Percentiles rank a stretch among this genome's conserved stretches.
Evolutionary conservation across 2,888 invertebrate genomes (phyloP).

Genomic region (Epinotia brunnichana): DNA sequence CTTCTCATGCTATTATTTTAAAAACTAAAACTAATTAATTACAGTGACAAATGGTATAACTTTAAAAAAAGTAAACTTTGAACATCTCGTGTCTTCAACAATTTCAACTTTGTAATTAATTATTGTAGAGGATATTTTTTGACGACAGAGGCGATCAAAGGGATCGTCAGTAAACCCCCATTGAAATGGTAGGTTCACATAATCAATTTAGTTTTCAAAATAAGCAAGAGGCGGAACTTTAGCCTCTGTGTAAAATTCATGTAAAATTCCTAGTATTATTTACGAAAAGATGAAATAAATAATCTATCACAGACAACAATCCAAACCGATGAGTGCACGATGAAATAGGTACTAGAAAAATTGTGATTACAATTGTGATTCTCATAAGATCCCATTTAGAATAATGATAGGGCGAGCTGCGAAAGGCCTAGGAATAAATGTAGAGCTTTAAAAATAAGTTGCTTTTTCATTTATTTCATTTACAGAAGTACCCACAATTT

Average conservation of each 20-base stretch:
- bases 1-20: conserved; percentile 43
- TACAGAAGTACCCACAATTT: not conserved
- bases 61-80: no score
- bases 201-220: not conserved
- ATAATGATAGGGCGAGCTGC: conserved; percentile 53
- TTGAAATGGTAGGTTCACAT: not conserved
- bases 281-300: conserved; percentile 70
- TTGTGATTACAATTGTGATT: conserved; percentile 63
- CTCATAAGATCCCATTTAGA: conserved; percentile 72
- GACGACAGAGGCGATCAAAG: conserved; percentile 15
- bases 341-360: conserved; percentile 53
- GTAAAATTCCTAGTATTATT: conserved; percentile 58
- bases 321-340: conserved; percentile 68
- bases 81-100: no score
- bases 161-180: no score
- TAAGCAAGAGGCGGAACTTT: conserved; percentile 55
- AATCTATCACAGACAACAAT: conserved; percentile 79
- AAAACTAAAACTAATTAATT: conserved; percentile 33
- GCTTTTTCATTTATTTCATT: not conserved
- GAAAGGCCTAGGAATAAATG: conserved; percentile 48
- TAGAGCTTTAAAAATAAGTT: not conserved
- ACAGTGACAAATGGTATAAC: not conserved
- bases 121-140: not conserved
- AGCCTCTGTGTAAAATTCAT: conserved; percentile 65
- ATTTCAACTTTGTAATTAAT: no score